A percentile compares a stretch with the other conserved stretches of the same genome.
Evolutionary conservation across 35 echinoderm and acorn worm species (phyloP).

Genomic region (Antedon bifida): DNA sequence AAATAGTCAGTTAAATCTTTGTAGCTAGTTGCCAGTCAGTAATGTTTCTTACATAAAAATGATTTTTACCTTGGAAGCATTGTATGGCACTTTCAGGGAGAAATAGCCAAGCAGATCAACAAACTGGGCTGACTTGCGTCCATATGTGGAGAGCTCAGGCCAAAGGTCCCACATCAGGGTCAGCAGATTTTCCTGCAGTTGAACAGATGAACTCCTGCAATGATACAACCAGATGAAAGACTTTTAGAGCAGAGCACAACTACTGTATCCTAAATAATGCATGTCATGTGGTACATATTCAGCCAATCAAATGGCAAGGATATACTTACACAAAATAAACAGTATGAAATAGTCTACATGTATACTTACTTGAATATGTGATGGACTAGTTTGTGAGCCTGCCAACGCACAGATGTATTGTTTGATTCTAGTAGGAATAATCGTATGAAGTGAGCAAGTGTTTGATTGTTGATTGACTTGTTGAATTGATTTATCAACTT

Average conservation of each 20-base stretch:
- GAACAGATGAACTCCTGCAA: slow-evolving; percentile 56
- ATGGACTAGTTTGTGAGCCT: slow-evolving; percentile 64
- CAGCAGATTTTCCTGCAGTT: slow-evolving; percentile 62
- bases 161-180: slow-evolving; percentile 97
- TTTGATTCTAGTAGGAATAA: slow-evolving; percentile 62
- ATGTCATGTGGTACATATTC: no score
- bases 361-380: slow-evolving; percentile 65
- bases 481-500: slow-evolving; percentile 61
- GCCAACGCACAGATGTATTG: slow-evolving; percentile 56
- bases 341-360: no score
- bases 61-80: slow-evolving; percentile 62
- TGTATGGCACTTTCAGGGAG: slow-evolving; percentile 83
- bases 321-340: no score
- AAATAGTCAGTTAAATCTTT: no score
- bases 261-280: no score
- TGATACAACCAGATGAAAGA: not conserved
- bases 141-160: slow-evolving; percentile 87
- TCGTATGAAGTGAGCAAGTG: slow-evolving; percentile 41
- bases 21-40: no score
- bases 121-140: slow-evolving; percentile 85
- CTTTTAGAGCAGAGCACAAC: not conserved
- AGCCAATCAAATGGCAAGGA: no score
- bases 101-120: slow-evolving; percentile 97
- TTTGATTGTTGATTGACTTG: slow-evolving; percentile 23
- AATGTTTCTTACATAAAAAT: no score